Conservation (phyloP, 2,888 invertebrate genomes). For the Ditylenchus weischeri region DNA sequence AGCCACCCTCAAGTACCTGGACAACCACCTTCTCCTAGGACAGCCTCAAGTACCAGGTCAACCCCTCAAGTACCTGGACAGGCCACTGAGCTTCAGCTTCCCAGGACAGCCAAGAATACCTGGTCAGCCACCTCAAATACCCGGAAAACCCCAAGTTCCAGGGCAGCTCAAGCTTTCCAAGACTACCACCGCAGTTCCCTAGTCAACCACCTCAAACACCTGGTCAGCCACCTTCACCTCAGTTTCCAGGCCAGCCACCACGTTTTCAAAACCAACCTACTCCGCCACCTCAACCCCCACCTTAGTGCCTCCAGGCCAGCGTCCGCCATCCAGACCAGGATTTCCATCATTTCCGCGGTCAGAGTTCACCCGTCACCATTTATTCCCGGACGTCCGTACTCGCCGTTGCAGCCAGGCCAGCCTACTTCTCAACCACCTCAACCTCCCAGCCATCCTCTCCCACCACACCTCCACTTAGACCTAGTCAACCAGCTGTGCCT, state of each 20-base stretch:
- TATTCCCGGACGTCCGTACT: conserved; percentile 25
- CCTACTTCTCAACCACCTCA: conserved; percentile 12
- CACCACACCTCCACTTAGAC: conserved; percentile 10
- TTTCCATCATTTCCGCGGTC: conserved; percentile 14
- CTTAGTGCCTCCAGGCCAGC: conserved; percentile 9
- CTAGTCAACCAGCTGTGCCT: conserved; percentile 1
- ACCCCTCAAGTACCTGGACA: no score
- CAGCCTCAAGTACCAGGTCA: no score
- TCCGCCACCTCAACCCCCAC: conserved; percentile 18
- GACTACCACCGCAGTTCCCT: conserved; percentile 4
- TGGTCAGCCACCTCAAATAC: conserved; percentile 11
- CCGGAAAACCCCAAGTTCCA: background rate
- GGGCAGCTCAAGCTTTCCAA: background rate
- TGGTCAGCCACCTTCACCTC: conserved; percentile 6
- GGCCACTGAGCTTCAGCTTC: no score
- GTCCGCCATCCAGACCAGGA: conserved; percentile 4
- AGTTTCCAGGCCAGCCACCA: background rate
- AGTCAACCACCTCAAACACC: conserved; percentile 20
- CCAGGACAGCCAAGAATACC: conserved; percentile 17
- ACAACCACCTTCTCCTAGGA: no score
- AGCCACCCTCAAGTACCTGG: no score
- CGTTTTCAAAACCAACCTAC: conserved; percentile 11
- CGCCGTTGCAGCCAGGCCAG: conserved; percentile 15
- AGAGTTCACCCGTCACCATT: conserved; percentile 19
- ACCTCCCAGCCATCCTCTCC: conserved; percentile 15